phyloP scores from a whole-genome alignment of 2,888 invertebrate genomes.

The Torymus texanus region DNA sequence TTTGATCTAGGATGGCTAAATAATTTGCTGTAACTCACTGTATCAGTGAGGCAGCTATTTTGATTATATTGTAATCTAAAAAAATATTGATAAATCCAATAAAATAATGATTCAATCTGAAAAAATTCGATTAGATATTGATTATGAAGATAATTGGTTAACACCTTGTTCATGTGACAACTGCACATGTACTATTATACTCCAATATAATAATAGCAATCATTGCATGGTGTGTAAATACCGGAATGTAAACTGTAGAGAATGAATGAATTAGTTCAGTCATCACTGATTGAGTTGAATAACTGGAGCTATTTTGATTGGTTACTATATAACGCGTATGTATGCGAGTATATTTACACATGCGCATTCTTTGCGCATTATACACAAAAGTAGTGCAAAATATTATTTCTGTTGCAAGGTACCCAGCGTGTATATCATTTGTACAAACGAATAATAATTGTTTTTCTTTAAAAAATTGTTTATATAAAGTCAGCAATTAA shows the following conservation, averaged over 20 bases:
- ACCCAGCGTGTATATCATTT: conserved; percentile 28
- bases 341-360: conserved; percentile 40
- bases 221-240: conserved; percentile 70
- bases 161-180: conserved; percentile 51
- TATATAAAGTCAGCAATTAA: conserved; percentile 31
- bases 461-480: conserved; percentile 33
- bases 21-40: conserved; percentile 69
- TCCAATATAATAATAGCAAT: conserved; percentile 58
- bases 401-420: conserved; percentile 44
- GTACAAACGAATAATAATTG: conserved; percentile 25
- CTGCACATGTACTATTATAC: conserved; percentile 52
- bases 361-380: conserved; percentile 36
- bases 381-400: conserved; percentile 3
- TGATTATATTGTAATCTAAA: conserved; percentile 68
- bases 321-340: conserved; percentile 22
- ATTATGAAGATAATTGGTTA: conserved; percentile 31
- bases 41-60: conserved; percentile 73
- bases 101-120: conserved; percentile 57
- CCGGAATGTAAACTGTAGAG: conserved; percentile 59
- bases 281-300: conserved; percentile 31
- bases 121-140: conserved; percentile 48
- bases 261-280: conserved; percentile 57
- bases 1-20: conserved; percentile 57
- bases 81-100: conserved; percentile 70
- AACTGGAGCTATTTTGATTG: conserved; percentile 29